phyloP scores from a whole-genome alignment of 2,797 vertebrate genomes.

The Morelia viridis region DNA sequence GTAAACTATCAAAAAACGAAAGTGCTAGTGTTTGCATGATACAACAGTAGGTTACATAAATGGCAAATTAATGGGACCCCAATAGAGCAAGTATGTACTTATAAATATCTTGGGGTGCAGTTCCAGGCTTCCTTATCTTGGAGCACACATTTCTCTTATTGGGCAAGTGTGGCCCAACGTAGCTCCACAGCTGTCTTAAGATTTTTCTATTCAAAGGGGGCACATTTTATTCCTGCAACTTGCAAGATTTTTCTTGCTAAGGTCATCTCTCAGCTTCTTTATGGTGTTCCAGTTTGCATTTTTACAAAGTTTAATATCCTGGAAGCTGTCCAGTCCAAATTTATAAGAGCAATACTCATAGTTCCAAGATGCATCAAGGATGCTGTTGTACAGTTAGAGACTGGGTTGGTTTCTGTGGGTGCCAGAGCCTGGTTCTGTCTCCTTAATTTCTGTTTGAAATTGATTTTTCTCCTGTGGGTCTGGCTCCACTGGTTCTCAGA shows the following conservation, averaged over 20 bases:
- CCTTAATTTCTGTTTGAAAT: not conserved
- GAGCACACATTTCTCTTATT: not conserved
- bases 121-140: not conserved
- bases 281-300: not conserved
- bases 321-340: not conserved
- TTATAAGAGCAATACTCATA: not conserved
- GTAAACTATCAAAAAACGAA: not conserved
- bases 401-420: not conserved
- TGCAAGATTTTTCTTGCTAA: not conserved
- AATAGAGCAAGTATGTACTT: not conserved
- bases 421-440: not conserved
- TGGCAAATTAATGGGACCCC: not conserved
- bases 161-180: not conserved
- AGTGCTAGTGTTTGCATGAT: not conserved
- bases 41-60: not conserved
- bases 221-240: not conserved
- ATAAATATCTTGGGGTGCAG: not conserved
- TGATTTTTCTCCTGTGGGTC: not conserved
- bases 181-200: not conserved
- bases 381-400: not conserved
- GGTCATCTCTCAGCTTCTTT: not conserved
- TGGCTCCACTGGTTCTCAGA: not conserved
- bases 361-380: not conserved
- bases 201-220: not conserved
- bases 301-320: not conserved